Conservation (phyloP, 2,888 invertebrate genomes). For the Crioceris asparagi region DNA sequence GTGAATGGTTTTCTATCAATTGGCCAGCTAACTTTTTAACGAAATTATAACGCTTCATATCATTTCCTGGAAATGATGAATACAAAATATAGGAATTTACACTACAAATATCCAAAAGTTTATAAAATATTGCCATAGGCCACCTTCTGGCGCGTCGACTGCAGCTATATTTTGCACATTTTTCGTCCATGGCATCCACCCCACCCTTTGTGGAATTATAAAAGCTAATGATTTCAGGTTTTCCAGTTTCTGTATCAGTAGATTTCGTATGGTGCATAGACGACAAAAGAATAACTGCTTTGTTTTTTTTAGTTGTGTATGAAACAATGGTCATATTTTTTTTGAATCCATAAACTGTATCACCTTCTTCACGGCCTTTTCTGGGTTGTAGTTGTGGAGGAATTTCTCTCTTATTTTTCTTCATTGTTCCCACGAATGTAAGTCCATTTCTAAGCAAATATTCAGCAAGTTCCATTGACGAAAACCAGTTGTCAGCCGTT, state of each 20-base stretch:
- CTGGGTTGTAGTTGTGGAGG: slow-evolving; percentile 17
- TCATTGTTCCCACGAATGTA: slow-evolving; percentile 21
- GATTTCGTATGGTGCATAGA: slow-evolving; percentile 5
- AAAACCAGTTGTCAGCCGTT: slow-evolving; percentile 28
- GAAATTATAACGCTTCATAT: too few species aligned
- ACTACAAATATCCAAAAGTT: background rate
- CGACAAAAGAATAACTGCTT: slow-evolving; percentile 6
- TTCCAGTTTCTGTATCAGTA: slow-evolving; percentile 4
- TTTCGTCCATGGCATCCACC: slow-evolving; percentile 6
- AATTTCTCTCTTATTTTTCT: slow-evolving; percentile 21
- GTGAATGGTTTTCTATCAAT: too few species aligned
- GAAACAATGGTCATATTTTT: background rate
- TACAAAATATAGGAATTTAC: slow-evolving; percentile 4
- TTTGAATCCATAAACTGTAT: slow-evolving; percentile 19
- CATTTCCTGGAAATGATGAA: too few species aligned
- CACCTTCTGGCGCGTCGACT: slow-evolving; percentile 6
- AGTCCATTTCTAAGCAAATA: slow-evolving; percentile 15
- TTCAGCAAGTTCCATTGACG: slow-evolving; percentile 23
- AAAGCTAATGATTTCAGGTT: slow-evolving; percentile 6
- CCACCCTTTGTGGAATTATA: slow-evolving; percentile 7
- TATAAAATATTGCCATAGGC: slow-evolving; percentile 4
- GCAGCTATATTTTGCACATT: slow-evolving; percentile 4
- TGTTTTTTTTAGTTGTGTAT: slow-evolving; percentile 4
- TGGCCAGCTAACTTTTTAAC: too few species aligned
- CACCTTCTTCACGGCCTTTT: slow-evolving; percentile 11